Evolutionary conservation across 1,140 invertebrate genomes (phyloP), one percentile per base, ranked within the genome.

Genomic region (Drosophila sucinea): DNA sequence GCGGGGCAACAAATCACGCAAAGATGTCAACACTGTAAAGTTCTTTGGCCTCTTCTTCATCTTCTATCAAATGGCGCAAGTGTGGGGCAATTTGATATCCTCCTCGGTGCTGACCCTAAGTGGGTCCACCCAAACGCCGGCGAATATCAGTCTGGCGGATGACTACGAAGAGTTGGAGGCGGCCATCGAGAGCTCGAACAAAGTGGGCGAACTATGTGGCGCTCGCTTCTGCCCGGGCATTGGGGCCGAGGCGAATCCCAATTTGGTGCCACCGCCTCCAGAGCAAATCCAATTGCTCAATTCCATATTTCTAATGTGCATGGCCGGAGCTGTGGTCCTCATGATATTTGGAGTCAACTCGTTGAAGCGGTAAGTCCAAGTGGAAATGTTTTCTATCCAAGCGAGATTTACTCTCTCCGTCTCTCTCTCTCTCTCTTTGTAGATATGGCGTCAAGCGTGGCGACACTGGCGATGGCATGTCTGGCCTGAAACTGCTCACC

Each of bases 11-110:
- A 73, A 71, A 27, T 91, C 83, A n/a, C 75, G 74, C 25, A 87
- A 89, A 60, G 97, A 98, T 90, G 96, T 96, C 1, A 96, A 98
- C 76, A 96, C 99, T 55, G 97, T 98, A 10, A 93, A 97, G 82
- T 99, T 99, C 94, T 99, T 99, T 92, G 98, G 98, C 1, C 96
- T 99, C 92, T 99, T 99, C 94, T 99, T 99, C 93, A 95, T 99
- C 70, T 95, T 98, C 84, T 98, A 98, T 87, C 98, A 99, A 92
- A 96, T 97, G 93, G 96, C 97, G 0, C 96, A 97, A 92, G 96
- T 98, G 27, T 96, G 97, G 96, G 98, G 98, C 0, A 98, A 98
- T 92, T 93, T 98, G 0, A 96, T 98, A 54, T 98, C 97, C 35
- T 98, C 97, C 1, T 94, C 95, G 47, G 79, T 89, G 7, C 69